Evolutionary conservation across 2,888 invertebrate species (phyloP).

Genomic region (Ophioninae sp.): DNA sequence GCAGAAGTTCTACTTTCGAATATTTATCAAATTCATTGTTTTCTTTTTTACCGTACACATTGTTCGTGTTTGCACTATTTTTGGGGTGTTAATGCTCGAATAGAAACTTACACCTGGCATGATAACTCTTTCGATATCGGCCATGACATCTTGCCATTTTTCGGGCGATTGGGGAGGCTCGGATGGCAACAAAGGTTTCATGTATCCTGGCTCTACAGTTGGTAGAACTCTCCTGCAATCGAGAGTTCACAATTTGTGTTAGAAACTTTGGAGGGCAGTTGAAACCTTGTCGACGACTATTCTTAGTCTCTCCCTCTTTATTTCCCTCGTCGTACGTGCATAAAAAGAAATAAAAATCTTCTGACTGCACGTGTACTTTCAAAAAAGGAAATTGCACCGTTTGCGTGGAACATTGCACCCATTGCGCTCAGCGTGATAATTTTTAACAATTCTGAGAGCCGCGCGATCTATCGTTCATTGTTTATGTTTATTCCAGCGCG

Average conservation of each 20-base stretch:
- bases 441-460: background rate
- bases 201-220: slow-evolving; percentile 94
- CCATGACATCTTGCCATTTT: slow-evolving; percentile 92
- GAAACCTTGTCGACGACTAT: background rate
- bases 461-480: background rate
- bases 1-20: no score
- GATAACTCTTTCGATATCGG: slow-evolving; percentile 93
- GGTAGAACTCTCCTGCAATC: slow-evolving; percentile 89
- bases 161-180: slow-evolving; percentile 92
- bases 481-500: background rate
- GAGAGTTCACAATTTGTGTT: slow-evolving; percentile 7
- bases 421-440: background rate
- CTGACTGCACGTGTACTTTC: background rate
- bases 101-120: slow-evolving; percentile 91
- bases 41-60: background rate
- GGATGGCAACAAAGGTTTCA: slow-evolving; percentile 90
- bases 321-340: background rate
- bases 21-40: no score
- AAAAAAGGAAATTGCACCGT: background rate
- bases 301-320: background rate
- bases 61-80: background rate
- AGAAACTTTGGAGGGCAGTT: background rate
- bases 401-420: background rate
- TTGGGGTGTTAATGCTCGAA: background rate
- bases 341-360: background rate